A percentile compares a stretch with the other conserved stretches of the same genome.
Evolutionary conservation across 1,140 invertebrate genomes (phyloP).

Genomic region (Portunus trituberculatus): DNA sequence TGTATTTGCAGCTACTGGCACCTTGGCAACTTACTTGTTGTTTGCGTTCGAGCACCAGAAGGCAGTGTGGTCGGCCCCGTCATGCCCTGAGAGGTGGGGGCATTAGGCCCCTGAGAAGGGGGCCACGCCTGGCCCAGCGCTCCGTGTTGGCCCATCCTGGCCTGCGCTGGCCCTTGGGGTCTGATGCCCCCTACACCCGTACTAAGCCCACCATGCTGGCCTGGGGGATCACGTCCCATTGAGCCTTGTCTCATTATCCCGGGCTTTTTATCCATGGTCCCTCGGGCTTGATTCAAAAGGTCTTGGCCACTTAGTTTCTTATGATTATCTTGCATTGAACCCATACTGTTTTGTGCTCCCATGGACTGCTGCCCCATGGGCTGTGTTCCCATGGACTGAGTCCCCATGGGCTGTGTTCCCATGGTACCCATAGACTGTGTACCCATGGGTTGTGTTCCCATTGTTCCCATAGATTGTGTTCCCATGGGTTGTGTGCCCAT

Average conservation of each 20-base stretch:
- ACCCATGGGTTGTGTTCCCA: not conserved
- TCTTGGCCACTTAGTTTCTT: conserved; percentile 56
- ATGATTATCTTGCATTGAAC: conserved; percentile 47
- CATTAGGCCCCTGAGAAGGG: conserved; percentile 24
- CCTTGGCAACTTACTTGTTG: conserved; percentile 45
- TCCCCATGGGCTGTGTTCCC: conserved; percentile 17
- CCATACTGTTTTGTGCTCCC: conserved; percentile 37
- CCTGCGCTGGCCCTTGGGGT: conserved; percentile 26
- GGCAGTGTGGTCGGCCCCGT: conserved; percentile 16
- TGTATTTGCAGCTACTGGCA: not conserved
- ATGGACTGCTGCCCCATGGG: conserved; percentile 14
- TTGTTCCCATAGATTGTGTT: not conserved
- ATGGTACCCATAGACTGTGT: not conserved
- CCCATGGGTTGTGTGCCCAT: not conserved
- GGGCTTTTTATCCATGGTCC: conserved; percentile 57
- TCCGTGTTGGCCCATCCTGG: conserved; percentile 30
- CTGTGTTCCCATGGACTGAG: not conserved
- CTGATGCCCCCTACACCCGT: not conserved
- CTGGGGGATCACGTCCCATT: conserved; percentile 49
- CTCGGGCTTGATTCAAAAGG: conserved; percentile 45
- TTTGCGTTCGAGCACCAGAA: conserved; percentile 38
- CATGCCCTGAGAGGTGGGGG: conserved; percentile 40
- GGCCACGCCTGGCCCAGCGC: conserved; percentile 33
- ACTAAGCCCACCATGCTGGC: conserved; percentile 29
- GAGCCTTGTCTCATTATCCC: conserved; percentile 65